Evolutionary conservation across 1,140 invertebrate species (phyloP).

Genomic region (Schmidtea mediterranea): DNA sequence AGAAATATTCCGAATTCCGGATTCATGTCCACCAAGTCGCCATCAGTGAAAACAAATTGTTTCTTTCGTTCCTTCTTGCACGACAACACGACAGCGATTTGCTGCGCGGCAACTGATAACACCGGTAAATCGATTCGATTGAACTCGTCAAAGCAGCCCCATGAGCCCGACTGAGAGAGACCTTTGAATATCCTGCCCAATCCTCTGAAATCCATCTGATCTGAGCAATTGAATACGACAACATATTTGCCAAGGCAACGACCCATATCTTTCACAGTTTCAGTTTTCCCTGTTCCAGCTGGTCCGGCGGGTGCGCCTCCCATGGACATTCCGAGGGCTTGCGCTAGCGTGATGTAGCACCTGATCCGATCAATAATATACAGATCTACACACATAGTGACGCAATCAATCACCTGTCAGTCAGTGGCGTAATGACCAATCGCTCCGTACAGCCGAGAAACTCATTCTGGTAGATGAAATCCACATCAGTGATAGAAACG

Average conservation of each 20-base stretch:
- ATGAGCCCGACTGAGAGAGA: slow-evolving; percentile 68
- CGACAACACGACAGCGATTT: slow-evolving; percentile 65
- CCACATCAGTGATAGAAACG: slow-evolving; percentile 74
- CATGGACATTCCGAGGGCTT: slow-evolving; percentile 77
- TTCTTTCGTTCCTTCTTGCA: slow-evolving; percentile 69
- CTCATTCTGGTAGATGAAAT: slow-evolving; percentile 81
- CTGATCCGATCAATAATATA: no score
- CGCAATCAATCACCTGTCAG: slow-evolving; percentile 71
- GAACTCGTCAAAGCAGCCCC: slow-evolving; percentile 88
- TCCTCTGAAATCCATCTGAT: slow-evolving; percentile 87
- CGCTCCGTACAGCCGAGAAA: slow-evolving; percentile 83
- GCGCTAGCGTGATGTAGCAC: slow-evolving; percentile 79
- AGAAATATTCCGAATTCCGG: slow-evolving; percentile 87
- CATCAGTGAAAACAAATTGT: slow-evolving; percentile 67
- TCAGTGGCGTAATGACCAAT: slow-evolving; percentile 73
- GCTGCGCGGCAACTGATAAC: slow-evolving; percentile 74
- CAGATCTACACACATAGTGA: no score
- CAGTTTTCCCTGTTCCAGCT: slow-evolving; percentile 80
- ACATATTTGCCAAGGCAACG: slow-evolving; percentile 87
- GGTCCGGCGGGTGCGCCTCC: slow-evolving; percentile 78
- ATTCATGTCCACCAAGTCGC: slow-evolving; percentile 67
- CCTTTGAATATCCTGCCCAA: slow-evolving; percentile 71
- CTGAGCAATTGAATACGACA: slow-evolving; percentile 89
- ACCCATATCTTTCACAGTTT: slow-evolving; percentile 91
- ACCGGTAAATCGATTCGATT: slow-evolving; percentile 81